phyloP scores from a whole-genome alignment of 2,797 vertebrate genomes.

The Argyrosomus regius region DNA sequence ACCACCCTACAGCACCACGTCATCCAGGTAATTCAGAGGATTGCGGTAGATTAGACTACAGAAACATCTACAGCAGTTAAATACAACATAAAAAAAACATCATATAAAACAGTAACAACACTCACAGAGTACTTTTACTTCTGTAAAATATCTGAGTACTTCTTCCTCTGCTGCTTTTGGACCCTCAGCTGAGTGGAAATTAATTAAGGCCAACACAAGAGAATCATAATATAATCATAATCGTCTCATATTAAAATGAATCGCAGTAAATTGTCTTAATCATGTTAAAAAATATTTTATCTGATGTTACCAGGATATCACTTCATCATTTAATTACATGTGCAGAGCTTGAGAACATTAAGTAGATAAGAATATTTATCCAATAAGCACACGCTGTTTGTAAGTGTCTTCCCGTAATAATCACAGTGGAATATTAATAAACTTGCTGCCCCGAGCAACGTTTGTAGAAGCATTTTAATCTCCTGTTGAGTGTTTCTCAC shows the following conservation, averaged over 20 bases:
- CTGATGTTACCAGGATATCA: constrained; percentile 32
- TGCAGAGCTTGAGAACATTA: constrained; percentile 18
- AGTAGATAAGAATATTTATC: constrained; percentile 54
- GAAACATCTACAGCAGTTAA: no score
- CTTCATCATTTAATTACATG: constrained; percentile 39
- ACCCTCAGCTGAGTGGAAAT: neutral
- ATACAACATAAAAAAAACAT: no score
- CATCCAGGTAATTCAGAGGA: no score
- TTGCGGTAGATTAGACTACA: no score
- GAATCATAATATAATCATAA: constrained; percentile 24
- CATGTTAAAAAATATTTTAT: constrained; percentile 33
- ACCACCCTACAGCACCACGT: no score
- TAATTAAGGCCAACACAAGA: constrained; percentile 7
- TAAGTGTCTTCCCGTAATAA: constrained; percentile 25
- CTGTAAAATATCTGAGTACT: neutral
- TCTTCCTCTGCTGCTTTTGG: neutral
- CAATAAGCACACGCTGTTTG: constrained; percentile 24
- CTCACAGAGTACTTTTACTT: neutral
- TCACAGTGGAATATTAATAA: constrained; percentile 54
- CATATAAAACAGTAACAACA: no score
- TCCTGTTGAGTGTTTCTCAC: neutral
- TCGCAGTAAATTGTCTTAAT: constrained; percentile 46
- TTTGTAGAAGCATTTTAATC: constrained; percentile 19
- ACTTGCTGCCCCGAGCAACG: neutral
- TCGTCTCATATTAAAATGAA: constrained; percentile 22